Percentiles rank a stretch among this genome's conserved stretches.
Conservation (phyloP, 2,113 vertebrate genomes). For the Pygoscelis antarcticus region DNA sequence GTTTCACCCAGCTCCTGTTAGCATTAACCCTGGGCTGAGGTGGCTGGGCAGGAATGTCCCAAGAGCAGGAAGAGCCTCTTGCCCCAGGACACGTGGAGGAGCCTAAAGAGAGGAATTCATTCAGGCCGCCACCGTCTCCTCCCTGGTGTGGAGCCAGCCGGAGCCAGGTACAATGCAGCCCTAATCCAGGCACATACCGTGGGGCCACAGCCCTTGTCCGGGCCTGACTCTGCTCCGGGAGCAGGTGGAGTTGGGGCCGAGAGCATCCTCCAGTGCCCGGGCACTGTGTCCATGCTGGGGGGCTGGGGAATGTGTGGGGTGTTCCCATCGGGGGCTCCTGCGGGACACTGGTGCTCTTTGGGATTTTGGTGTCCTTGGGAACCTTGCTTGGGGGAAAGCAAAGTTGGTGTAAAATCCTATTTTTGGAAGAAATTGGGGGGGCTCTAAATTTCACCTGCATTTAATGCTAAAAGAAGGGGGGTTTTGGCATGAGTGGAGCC, state of each 20-base stretch:
- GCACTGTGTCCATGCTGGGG: not conserved
- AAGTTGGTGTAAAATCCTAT: not conserved
- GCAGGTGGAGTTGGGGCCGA: not conserved
- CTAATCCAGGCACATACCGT: not conserved
- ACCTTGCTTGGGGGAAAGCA: not conserved
- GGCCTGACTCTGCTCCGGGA: accelerated
- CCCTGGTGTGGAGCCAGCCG: not conserved
- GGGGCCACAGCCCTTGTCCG: not conserved
- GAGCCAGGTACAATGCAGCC: constrained; percentile 38
- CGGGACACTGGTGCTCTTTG: accelerated
- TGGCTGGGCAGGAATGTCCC: not conserved
- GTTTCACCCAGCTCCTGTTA: constrained; percentile 37
- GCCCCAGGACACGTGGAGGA: not conserved
- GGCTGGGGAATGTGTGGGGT: no score
- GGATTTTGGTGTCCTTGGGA: not conserved
- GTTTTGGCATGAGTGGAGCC: accelerated
- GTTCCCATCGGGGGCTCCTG: accelerated
- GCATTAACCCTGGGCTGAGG: not conserved
- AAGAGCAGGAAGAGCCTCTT: not conserved
- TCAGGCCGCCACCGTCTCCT: not conserved
- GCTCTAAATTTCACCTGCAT: not conserved
- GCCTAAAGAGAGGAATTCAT: constrained; percentile 4
- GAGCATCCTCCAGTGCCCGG: not conserved
- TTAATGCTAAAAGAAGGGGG: not conserved
- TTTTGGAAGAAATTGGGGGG: not conserved